These are phyloP conservation scores for Eledona agricola DNA, from an alignment of 2,888 invertebrate genomes.

Conservation along the genomic window DNA sequence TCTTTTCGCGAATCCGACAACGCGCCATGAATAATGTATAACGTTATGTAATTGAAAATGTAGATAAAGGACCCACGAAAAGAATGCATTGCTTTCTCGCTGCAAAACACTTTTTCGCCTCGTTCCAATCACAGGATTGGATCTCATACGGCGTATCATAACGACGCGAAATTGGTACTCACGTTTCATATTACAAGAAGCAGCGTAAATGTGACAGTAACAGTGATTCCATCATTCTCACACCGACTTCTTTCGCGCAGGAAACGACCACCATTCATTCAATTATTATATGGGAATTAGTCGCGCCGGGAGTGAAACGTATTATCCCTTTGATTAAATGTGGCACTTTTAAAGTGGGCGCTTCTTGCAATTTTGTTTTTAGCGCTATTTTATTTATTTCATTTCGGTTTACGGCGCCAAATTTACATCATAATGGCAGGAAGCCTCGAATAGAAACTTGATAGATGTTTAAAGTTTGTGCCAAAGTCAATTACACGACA, in stretches of 20 bases:
- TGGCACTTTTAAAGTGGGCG: conserved; percentile 35
- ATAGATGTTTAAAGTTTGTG: conserved; percentile 38
- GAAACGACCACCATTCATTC: conserved; percentile 41
- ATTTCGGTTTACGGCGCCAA: conserved; percentile 7
- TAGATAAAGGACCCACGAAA: conserved; percentile 33
- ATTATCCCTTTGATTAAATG: conserved; percentile 45
- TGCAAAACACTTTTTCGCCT: conserved; percentile 33
- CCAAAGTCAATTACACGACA: conserved; percentile 36
- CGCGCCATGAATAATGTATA: conserved; percentile 44
- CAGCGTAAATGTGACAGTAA: conserved; percentile 39
- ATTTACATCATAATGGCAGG: conserved; percentile 19
- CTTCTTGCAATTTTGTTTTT: conserved; percentile 16
- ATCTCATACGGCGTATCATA: conserved; percentile 28
- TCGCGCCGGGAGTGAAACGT: conserved; percentile 38
- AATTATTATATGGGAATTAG: conserved; percentile 42
- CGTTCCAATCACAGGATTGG: conserved; percentile 16
- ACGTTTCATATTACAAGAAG: conserved; percentile 12
- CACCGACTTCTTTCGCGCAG: conserved; percentile 38
- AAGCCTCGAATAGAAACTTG: conserved; percentile 33
- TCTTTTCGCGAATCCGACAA: conserved; percentile 40
- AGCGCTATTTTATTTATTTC: conserved; percentile 24
- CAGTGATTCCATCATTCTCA: too few species aligned
- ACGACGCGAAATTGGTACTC: conserved; percentile 41
- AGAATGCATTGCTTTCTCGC: conserved; percentile 30
- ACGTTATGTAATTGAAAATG: conserved; percentile 46